phyloP scores from a whole-genome alignment of 2,888 invertebrate species.

The Epinotia ramella region DNA sequence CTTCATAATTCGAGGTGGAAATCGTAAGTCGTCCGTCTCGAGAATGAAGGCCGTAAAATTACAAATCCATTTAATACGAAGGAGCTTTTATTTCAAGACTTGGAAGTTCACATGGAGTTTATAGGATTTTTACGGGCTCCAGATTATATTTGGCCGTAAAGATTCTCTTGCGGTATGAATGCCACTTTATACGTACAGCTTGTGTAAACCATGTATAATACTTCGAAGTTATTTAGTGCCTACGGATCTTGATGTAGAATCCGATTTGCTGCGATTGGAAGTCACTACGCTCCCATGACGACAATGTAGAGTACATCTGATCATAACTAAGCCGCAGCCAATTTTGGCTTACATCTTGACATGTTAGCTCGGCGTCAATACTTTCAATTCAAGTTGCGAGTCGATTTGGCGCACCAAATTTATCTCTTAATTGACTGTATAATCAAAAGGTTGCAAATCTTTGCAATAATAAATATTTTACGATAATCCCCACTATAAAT shows the following conservation, averaged over 20 bases:
- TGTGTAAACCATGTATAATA: slow-evolving; percentile 12
- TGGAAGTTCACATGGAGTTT: slow-evolving; percentile 53
- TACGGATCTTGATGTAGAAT: not conserved
- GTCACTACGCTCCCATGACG: not conserved
- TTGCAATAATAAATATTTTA: not conserved
- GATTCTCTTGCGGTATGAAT: slow-evolving; percentile 56
- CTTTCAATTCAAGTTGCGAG: not conserved
- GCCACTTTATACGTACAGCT: slow-evolving; percentile 49
- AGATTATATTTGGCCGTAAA: slow-evolving; percentile 56
- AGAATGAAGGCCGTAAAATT: slow-evolving; percentile 28
- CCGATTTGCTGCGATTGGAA: not conserved
- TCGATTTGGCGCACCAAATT: not conserved
- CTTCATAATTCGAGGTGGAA: slow-evolving; percentile 10
- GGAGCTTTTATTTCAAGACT: slow-evolving; percentile 46
- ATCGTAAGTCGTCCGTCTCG: slow-evolving; percentile 14
- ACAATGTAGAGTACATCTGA: not conserved
- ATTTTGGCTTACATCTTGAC: not conserved
- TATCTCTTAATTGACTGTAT: not conserved
- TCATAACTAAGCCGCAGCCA: not conserved
- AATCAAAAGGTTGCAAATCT: not conserved
- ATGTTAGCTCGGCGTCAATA: not conserved
- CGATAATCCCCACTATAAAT: slow-evolving; percentile 9
- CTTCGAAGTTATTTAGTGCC: not conserved
- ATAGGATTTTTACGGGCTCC: slow-evolving; percentile 55
- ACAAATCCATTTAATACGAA: slow-evolving; percentile 36